phyloP scores from a whole-genome alignment of 2,797 vertebrate genomes.

The Anisognathus igniventris region DNA sequence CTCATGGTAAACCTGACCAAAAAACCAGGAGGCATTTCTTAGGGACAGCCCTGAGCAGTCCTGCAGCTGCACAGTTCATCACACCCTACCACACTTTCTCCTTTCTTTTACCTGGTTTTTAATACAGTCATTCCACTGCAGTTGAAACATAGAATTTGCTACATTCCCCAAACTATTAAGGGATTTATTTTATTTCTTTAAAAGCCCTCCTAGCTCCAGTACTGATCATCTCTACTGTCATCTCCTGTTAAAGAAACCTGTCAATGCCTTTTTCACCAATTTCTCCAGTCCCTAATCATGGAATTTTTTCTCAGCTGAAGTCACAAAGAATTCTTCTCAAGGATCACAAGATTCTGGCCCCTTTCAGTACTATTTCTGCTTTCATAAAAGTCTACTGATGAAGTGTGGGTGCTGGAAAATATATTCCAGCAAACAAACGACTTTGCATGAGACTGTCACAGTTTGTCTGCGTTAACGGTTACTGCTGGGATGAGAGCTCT shows the following conservation, averaged over 20 bases:
- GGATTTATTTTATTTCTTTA: background rate
- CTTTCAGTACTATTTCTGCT: background rate
- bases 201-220: background rate
- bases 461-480: background rate
- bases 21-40: background rate
- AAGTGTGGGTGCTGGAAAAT: conserved; percentile 23
- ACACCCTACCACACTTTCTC: fast-evolving
- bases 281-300: background rate
- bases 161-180: background rate
- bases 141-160: background rate
- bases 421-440: background rate
- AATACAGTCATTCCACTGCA: background rate
- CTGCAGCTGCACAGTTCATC: background rate
- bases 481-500: background rate
- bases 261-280: background rate
- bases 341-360: background rate
- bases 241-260: background rate
- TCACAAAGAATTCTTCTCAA: background rate
- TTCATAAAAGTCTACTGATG: conserved; percentile 18
- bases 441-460: background rate
- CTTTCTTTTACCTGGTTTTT: background rate
- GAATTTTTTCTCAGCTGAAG: background rate
- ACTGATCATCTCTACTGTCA: background rate
- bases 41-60: background rate
- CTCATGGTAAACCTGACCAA: background rate